These are phyloP conservation scores for Oncorhynchus nerka DNA, from an alignment of 2,113 vertebrate genomes.

Conservation along the genomic window DNA sequence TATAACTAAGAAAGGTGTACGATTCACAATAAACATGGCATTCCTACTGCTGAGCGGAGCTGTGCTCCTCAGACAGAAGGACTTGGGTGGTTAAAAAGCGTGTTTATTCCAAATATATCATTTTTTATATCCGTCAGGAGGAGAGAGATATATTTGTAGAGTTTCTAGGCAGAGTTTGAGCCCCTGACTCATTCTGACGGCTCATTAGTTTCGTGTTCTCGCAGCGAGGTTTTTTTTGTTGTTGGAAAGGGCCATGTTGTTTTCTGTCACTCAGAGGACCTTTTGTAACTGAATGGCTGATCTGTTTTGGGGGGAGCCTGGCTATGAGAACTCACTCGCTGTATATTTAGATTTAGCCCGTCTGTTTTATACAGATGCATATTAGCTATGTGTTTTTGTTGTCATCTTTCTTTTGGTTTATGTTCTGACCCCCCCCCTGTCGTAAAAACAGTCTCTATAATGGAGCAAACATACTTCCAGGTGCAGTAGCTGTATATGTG, in stretches of 20 bases:
- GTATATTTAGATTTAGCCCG: neutral
- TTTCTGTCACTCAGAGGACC: constrained; percentile 3
- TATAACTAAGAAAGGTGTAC: constrained; percentile 6
- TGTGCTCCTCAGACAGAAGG: constrained; percentile 25
- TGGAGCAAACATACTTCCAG: neutral
- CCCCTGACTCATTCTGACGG: neutral
- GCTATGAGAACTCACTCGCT: neutral
- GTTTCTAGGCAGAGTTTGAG: neutral
- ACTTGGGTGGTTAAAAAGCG: neutral
- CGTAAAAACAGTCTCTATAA: neutral
- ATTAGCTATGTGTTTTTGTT: too few species aligned
- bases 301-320: neutral
- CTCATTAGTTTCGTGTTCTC: constrained; percentile 12
- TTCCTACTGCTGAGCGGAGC: constrained; percentile 38
- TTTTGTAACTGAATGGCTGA: constrained; percentile 18
- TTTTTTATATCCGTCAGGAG: constrained; percentile 3
- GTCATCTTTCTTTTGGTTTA: neutral
- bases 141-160: neutral
- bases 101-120: neutral
- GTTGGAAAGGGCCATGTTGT: constrained; percentile 22
- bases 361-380: neutral
- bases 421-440: neutral
- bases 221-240: neutral
- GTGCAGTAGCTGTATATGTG: neutral
- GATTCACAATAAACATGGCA: neutral